A percentile compares a stretch with the other conserved stretches of the same genome.
Evolutionary conservation across 2,797 vertebrate genomes (phyloP).

Genomic region (Eospalax fontanierii): DNA sequence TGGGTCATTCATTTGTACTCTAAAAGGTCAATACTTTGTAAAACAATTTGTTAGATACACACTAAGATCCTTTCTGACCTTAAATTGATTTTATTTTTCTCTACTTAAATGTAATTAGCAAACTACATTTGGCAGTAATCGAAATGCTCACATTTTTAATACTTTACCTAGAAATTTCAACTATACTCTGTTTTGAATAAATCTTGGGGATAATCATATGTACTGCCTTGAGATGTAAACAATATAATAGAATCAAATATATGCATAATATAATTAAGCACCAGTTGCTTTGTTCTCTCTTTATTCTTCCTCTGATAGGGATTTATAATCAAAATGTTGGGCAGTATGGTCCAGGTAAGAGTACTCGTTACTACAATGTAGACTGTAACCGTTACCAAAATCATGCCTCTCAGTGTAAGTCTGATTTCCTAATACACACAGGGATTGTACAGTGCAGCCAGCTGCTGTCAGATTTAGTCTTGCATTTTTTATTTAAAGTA

Average conservation of each 20-base stretch:
- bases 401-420: background rate
- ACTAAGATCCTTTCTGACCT: constrained; percentile 21
- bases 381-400: background rate
- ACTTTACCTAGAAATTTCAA: constrained; percentile 17
- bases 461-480: background rate
- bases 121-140: background rate
- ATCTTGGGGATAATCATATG: background rate
- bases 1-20: background rate
- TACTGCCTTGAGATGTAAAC: background rate
- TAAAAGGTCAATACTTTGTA: background rate
- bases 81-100: constrained; percentile 51
- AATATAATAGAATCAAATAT: background rate
- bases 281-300: background rate
- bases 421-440: background rate
- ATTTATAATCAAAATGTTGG: constrained; percentile 33
- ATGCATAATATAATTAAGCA: background rate
- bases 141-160: constrained; percentile 5
- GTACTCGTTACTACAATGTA: background rate
- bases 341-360: constrained; percentile 26
- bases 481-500: constrained; percentile 20
- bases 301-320: constrained; percentile 15
- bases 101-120: constrained; percentile 54
- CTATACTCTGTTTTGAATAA: constrained; percentile 39
- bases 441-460: constrained; percentile 8
- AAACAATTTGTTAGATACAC: background rate